Evolutionary conservation across 2,113 vertebrate species (phyloP), one percentile per base, ranked within the genome.

Genomic region (Tauraco erythrolophus): DNA sequence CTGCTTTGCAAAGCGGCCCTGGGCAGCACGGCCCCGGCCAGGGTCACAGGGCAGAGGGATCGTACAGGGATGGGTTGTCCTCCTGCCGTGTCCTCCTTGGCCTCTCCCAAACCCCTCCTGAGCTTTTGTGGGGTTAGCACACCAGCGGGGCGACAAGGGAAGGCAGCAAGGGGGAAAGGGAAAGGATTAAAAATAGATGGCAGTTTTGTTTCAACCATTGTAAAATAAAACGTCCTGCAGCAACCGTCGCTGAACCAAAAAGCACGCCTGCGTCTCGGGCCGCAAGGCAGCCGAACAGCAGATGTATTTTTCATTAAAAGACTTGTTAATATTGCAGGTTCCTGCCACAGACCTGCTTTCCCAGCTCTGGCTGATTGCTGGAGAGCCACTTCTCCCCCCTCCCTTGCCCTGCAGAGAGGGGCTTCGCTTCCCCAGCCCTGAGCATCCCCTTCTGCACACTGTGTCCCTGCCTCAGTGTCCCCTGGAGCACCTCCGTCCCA

Each of bases 221-320:
- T 84, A 95, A 83, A 89, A 90, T 54, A 89, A 94, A 91, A 95
- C 81, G 37, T 89, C 91, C 64, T 70, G 56, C 76, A 84, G 89
- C 91, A 95, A 50, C 79, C 62, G 14, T 19, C 3, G 14, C 14
- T 1, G 68, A 95, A 74, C 45, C 46, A 62, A 81, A 88, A 88
- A 62, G 86, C 76, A n/a, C 0, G 2, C 60, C 46, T 0, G 10
- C 7, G 2, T 50, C 76, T 78, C 0, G 0, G 83, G 76, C 80
- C 56, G 11, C 0, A 0, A 90, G 65, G n/a, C 80, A 50, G 15
- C 71, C 51, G 45, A 91, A 91, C 11, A 54, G 76, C 71, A 69
- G 64, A 92, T 91, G 41, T 65, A 86, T 89, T 94, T 95, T 95
- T 87, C 84, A 92, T 92, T 89, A 89, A 91, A 94, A 60, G 84